Conservation (phyloP, 2,113 vertebrate species). For the Lepidothrix coronata region DNA sequence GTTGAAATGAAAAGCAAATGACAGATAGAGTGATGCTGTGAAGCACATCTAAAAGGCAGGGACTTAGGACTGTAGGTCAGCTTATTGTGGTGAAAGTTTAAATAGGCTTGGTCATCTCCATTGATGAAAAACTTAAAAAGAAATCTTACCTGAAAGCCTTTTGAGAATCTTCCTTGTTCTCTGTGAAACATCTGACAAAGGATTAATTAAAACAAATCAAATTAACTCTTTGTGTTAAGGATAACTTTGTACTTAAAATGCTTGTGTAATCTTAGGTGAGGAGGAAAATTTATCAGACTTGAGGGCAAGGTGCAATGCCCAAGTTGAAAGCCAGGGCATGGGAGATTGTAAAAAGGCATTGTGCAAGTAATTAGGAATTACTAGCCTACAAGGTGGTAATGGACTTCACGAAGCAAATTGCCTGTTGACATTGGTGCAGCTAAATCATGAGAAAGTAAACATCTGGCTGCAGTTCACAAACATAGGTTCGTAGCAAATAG, state of each 20-base stretch:
- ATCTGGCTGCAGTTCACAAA: neutral
- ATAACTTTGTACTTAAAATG: neutral
- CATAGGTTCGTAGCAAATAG: neutral
- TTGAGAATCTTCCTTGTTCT: neutral
- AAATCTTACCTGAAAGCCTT: neutral
- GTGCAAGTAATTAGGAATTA: neutral
- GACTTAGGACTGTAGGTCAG: neutral
- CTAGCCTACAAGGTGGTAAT: neutral
- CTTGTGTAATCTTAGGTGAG: neutral
- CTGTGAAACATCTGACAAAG: neutral
- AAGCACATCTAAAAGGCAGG: neutral
- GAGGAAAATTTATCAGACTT: neutral
- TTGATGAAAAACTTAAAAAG: neutral
- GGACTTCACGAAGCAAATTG: neutral
- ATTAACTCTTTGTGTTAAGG: neutral
- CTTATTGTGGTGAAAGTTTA: neutral
- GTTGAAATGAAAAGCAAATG: neutral
- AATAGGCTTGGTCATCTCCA: neutral
- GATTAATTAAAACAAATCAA: neutral
- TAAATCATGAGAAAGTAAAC: neutral
- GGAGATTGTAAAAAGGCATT: neutral
- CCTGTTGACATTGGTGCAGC: neutral
- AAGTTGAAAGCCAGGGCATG: neutral
- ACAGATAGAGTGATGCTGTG: neutral
- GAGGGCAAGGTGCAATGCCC: neutral